Base-by-base conservation (phyloP, 2,113 vertebrate genomes). In the Heterochromis multidens region DNA sequence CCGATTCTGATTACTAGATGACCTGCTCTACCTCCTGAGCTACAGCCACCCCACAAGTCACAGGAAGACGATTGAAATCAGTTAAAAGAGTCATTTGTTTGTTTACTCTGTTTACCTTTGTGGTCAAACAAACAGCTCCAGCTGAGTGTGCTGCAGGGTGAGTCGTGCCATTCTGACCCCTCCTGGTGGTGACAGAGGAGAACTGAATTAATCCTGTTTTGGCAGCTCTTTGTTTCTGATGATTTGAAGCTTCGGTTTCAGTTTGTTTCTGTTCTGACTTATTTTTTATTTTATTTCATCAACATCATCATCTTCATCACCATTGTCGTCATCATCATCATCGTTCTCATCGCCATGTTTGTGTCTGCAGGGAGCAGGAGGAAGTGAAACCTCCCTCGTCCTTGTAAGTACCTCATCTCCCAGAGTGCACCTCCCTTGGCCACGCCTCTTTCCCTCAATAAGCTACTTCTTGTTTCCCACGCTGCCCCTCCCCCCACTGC, bases 361-460 rank as follows among this genome's bases (percentile, higher is more conserved):
- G 43, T 67, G 23, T 52, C 79, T 81, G 58, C 81, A 92, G 91
- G 79, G 85, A 88, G 83, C 80, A 92, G 81, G 85, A 89, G 83
- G 85, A 89, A 77, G 58, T 58, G 16, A 89, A 87, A 78, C 65
- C 85, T 89, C 78, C 54, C 2, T 49, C 70, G 0, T 17, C 82
- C 54, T 79, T 10, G 87, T 92, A 72, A 92, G 89, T 91, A 89
- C 52, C 21, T 58, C 29, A 65, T 25, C 49, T 67, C 70, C 72
- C 72, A 81, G 43, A 79, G 46, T 52, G 54, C 80, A 67, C 59
- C 60, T 78, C 43, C 77, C 87, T 65, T 80, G 23, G 27, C 54
- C 67, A 43, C 57, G 5, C 33, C 74, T 25, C 77, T 59, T 83
- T 82, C 31, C 25, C 9, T 70, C 31, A 59, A 59, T 49, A 13